Conservation (phyloP, 2,888 invertebrate genomes). For the Sericinus montela region DNA sequence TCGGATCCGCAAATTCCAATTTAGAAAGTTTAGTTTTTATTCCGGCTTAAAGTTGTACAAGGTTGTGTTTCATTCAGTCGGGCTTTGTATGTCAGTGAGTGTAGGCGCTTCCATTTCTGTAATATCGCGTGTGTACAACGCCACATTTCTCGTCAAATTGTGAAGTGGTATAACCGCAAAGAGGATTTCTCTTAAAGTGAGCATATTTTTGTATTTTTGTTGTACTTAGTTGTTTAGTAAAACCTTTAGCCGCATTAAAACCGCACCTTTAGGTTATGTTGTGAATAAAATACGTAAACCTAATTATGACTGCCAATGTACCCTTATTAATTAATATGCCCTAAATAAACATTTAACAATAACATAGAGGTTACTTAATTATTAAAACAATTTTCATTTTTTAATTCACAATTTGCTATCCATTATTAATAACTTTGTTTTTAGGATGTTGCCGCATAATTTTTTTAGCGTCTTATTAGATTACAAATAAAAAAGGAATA, state of each 20-base stretch:
- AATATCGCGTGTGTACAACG: conserved; percentile 23
- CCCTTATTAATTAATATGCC: too few species aligned
- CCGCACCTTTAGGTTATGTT: conserved; percentile 7
- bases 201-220: conserved; percentile 11
- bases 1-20: conserved; percentile 58
- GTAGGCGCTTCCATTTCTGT: conserved; percentile 38
- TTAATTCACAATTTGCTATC: too few species aligned
- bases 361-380: too few species aligned
- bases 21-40: conserved; percentile 73
- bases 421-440: too few species aligned
- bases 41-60: conserved; percentile 54
- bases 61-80: conserved; percentile 57
- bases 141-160: conserved; percentile 29
- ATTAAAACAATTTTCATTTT: too few species aligned
- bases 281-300: background rate
- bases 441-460: too few species aligned
- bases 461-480: too few species aligned
- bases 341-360: too few species aligned
- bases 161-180: conserved; percentile 28
- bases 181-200: conserved; percentile 33
- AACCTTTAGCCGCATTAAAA: background rate
- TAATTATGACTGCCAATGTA: conserved; percentile 4
- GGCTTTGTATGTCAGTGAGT: conserved; percentile 50
- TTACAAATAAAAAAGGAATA: too few species aligned
- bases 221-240: too few species aligned